Percentiles rank a stretch among this genome's conserved stretches.
Evolutionary conservation across 23 tunicate genomes (phyloP).

Genomic region (Ciona savignyi): DNA sequence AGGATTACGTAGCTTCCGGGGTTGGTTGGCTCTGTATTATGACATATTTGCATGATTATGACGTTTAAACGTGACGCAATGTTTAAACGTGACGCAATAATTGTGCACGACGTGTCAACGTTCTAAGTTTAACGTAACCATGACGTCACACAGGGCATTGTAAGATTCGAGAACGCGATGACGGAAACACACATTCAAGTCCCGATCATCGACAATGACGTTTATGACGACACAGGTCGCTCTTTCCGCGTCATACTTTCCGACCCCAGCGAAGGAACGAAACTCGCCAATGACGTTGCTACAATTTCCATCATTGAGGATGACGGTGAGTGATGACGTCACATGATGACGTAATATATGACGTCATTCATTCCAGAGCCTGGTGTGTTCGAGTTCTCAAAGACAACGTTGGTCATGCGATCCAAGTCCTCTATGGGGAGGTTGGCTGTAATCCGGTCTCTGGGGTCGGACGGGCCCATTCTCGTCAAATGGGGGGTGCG

Average conservation of each 20-base stretch:
- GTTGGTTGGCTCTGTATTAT: conserved; percentile 13
- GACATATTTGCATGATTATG: neutral
- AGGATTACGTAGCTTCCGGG: conserved; percentile 82
- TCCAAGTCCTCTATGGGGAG: conserved; percentile 54
- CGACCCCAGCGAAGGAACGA: conserved; percentile 93
- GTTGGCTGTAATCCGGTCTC: conserved; percentile 71
- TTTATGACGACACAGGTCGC: conserved; percentile 75
- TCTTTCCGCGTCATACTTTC: conserved; percentile 69
- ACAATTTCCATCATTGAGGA: conserved; percentile 97
- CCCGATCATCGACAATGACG: conserved; percentile 96
- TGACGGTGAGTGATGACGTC: conserved; percentile 61
- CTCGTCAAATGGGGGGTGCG: conserved; percentile 54
- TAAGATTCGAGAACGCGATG: conserved; percentile 61
- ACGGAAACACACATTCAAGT: conserved; percentile 76
- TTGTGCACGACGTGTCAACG: no score
- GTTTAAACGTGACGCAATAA: no score
- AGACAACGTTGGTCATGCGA: conserved; percentile 65
- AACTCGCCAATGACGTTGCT: conserved; percentile 62
- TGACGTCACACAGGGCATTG: conserved; percentile 70
- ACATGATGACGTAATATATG: neutral
- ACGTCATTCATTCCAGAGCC: conserved; percentile 50
- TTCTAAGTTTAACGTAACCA: neutral
- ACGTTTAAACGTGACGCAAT: neutral
- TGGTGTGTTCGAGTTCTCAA: conserved; percentile 81
- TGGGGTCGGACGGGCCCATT: conserved; percentile 82